These are phyloP conservation scores for Elachura formosa DNA, from an alignment of 2,113 vertebrate species.

Conservation along the genomic window DNA sequence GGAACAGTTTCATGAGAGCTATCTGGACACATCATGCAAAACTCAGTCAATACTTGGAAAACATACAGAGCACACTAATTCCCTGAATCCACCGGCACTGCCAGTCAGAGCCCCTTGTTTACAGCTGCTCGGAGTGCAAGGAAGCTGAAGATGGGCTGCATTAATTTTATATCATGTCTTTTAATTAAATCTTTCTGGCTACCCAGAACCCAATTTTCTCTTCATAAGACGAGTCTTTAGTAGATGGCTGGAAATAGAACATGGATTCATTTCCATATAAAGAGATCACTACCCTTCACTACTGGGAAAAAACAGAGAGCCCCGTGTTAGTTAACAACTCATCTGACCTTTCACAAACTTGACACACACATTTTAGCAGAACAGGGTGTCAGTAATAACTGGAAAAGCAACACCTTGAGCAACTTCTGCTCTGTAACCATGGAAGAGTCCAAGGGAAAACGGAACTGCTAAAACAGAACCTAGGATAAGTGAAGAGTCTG, in stretches of 20 bases:
- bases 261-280: constrained; percentile 10
- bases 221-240: not conserved
- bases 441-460: not conserved
- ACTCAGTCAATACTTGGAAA: not conserved
- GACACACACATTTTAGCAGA: not conserved
- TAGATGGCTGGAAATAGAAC: constrained; percentile 11
- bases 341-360: not conserved
- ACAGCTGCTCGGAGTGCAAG: not conserved
- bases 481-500: not conserved
- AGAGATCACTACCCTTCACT: not conserved
- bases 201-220: constrained; percentile 20
- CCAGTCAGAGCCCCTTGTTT: not conserved
- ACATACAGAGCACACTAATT: not conserved
- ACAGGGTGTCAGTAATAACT: not conserved
- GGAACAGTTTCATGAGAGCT: not conserved
- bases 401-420: not conserved
- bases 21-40: not conserved
- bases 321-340: not conserved
- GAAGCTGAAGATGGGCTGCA: not conserved
- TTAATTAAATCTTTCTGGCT: constrained; percentile 43
- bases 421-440: not conserved
- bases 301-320: not conserved
- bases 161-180: constrained; percentile 11
- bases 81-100: not conserved
- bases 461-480: not conserved